Evolutionary conservation across 2,797 vertebrate species (phyloP).

Genomic region (Adelosebastes latens): DNA sequence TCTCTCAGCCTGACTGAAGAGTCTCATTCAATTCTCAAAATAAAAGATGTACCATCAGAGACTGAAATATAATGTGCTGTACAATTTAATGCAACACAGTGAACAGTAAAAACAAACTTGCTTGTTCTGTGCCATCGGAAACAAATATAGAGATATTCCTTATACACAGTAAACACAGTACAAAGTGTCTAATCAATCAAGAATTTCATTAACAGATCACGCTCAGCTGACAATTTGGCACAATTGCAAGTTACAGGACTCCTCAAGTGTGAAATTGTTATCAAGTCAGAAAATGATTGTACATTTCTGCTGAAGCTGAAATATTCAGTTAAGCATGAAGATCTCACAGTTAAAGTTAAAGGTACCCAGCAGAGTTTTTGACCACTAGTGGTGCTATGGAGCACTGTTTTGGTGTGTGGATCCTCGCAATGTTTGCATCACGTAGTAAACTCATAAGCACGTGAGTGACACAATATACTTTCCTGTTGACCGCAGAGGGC

Average conservation of each 20-base stretch:
- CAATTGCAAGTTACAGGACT: neutral
- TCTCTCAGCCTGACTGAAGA: conserved; percentile 18
- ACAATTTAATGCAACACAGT: conserved; percentile 45
- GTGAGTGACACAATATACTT: neutral
- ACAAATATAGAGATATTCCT: conserved; percentile 3
- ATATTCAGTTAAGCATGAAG: conserved; percentile 5
- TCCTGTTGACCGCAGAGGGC: neutral
- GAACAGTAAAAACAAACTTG: conserved; percentile 6
- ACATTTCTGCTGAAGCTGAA: neutral
- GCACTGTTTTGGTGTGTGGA: neutral
- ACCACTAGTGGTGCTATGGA: neutral
- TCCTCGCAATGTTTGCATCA: neutral
- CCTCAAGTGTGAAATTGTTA: neutral
- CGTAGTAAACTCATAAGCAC: neutral
- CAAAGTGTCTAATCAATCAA: neutral
- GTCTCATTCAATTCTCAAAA: neutral
- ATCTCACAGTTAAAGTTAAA: neutral
- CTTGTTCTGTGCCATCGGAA: conserved; percentile 11
- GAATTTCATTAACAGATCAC: conserved; percentile 1
- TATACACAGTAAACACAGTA: conserved; percentile 16
- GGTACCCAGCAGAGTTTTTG: neutral
- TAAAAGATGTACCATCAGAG: conserved; percentile 41
- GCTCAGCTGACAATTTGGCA: conserved; percentile 12
- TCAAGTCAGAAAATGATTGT: neutral
- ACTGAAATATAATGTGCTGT: conserved; percentile 60